phyloP scores from a whole-genome alignment of 1,140 invertebrate genomes.

The Drosophila jambulina region DNA sequence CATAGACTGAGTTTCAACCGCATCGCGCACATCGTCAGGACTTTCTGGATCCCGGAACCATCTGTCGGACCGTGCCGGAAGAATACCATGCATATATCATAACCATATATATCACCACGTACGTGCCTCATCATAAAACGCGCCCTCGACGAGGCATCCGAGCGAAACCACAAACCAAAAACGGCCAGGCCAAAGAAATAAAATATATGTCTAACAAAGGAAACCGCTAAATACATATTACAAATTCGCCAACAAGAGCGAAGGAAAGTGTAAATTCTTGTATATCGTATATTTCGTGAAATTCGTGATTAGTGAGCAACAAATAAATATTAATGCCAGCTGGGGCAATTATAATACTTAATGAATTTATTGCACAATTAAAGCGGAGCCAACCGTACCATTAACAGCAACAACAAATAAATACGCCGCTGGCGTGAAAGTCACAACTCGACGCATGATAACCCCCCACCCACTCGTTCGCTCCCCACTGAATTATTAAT shows the following conservation, averaged over 20 bases:
- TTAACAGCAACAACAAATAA: constrained; percentile 55
- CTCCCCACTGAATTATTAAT: constrained; percentile 67
- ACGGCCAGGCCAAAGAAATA: constrained; percentile 64
- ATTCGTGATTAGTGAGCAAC: constrained; percentile 31
- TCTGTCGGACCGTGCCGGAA: constrained; percentile 20
- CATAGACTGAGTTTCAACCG: constrained; percentile 38
- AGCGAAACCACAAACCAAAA: constrained; percentile 64
- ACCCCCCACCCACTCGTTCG: constrained; percentile 13
- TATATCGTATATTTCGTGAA: constrained; percentile 24
- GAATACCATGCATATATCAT: constrained; percentile 25
- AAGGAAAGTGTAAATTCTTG: constrained; percentile 61
- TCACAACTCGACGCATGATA: constrained; percentile 61
- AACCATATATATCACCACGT: constrained; percentile 51
- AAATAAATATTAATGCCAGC: constrained; percentile 56
- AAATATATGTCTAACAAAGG: constrained; percentile 20
- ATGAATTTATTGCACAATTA: constrained; percentile 82
- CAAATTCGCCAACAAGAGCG: constrained; percentile 25
- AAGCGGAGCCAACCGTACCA: constrained; percentile 41
- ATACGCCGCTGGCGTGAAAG: constrained; percentile 72
- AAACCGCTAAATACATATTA: constrained; percentile 28
- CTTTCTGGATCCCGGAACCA: constrained; percentile 24
- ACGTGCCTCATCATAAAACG: constrained; percentile 76
- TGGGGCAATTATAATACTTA: constrained; percentile 75
- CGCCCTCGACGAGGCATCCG: constrained; percentile 69
- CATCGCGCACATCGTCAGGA: constrained; percentile 7